These are phyloP conservation scores for Neodiprion pinetum DNA, from an alignment of 1,140 invertebrate species.

Conservation along the genomic window DNA sequence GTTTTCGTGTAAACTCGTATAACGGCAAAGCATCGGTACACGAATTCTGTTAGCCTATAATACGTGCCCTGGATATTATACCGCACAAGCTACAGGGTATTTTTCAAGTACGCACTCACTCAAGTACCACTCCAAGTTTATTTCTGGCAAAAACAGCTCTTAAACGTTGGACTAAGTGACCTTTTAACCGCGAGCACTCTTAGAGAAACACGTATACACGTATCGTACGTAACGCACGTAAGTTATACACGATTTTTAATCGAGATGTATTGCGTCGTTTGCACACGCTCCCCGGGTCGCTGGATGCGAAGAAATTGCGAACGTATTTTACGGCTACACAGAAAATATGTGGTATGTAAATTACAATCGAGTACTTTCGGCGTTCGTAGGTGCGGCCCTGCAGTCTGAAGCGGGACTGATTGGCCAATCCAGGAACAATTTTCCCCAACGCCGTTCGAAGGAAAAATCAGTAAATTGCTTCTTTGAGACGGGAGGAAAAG, in stretches of 20 bases:
- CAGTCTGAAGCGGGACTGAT: background rate
- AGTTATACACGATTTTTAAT: background rate
- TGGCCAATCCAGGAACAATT: constrained; percentile 38
- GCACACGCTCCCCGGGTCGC: background rate
- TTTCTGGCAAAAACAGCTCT: constrained; percentile 14
- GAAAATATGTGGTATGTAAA: background rate
- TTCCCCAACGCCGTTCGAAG: constrained; percentile 49
- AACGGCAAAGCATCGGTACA: too few relatives aligned
- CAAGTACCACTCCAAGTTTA: constrained; percentile 12
- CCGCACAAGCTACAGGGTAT: background rate
- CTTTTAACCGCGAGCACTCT: constrained; percentile 11
- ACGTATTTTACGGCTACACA: background rate
- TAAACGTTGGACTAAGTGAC: constrained; percentile 12
- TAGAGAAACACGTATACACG: background rate
- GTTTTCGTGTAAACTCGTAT: too few relatives aligned
- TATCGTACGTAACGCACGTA: background rate
- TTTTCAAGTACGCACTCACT: constrained; percentile 6
- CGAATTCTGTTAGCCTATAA: background rate
- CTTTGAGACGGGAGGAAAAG: constrained; percentile 57
- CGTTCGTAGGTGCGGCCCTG: background rate
- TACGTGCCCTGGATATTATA: background rate
- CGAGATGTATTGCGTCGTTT: background rate
- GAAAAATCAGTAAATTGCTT: constrained; percentile 61
- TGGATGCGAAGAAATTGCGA: background rate
- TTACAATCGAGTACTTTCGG: background rate